These are phyloP conservation scores for Butastur rufipennis DNA, from an alignment of 2,113 vertebrate species.

Conservation along the genomic window DNA sequence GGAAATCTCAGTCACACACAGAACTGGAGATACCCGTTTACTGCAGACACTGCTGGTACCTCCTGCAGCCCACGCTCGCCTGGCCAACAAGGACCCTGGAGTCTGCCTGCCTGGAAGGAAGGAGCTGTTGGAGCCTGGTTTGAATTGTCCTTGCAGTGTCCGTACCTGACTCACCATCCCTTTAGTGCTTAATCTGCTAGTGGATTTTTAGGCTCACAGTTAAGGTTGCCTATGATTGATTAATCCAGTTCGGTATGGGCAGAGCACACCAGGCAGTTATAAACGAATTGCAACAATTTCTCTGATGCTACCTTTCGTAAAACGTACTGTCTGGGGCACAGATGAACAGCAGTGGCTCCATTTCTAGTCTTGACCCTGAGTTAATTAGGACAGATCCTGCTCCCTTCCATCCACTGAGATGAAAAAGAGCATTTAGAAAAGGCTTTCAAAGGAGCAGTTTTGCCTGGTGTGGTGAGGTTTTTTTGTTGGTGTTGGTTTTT, in stretches of 20 bases:
- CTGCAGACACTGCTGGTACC: too few species aligned
- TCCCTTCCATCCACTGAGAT: background rate
- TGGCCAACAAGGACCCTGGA: background rate
- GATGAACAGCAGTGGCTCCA: background rate
- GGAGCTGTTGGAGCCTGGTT: background rate
- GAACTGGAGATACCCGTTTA: background rate
- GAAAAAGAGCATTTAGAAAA: background rate
- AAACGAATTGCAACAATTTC: background rate
- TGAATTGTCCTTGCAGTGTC: background rate
- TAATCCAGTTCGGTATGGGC: background rate
- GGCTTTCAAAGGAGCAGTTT: background rate
- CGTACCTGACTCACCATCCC: background rate
- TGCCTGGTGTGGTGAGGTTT: fast-evolving
- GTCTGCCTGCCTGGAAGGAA: background rate
- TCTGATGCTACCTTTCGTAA: background rate
- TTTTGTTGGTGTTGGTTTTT: background rate
- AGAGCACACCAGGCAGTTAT: background rate
- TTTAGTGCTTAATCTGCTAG: background rate
- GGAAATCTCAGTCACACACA: fast-evolving
- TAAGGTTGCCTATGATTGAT: conserved; percentile 4
- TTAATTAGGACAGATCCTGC: background rate
- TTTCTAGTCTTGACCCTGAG: background rate
- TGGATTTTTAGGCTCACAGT: background rate
- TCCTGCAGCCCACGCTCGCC: fast-evolving
- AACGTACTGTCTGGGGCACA: background rate